Percentiles rank a stretch among this genome's conserved stretches.
phyloP scores from a whole-genome alignment of 2,797 vertebrate genomes.

The Oreonectes daqikongensis region DNA sequence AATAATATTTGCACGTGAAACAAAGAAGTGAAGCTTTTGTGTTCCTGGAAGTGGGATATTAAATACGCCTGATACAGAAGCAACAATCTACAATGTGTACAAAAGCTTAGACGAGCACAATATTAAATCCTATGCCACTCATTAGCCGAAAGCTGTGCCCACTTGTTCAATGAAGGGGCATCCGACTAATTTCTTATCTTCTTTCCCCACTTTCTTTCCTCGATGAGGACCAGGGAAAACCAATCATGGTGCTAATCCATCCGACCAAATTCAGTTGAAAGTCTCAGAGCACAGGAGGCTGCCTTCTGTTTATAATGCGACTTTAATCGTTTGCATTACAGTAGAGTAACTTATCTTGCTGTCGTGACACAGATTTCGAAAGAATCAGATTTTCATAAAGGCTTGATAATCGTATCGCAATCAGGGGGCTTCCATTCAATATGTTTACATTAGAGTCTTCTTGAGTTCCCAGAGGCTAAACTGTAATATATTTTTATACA shows the following conservation, averaged over 20 bases:
- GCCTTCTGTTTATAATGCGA: conserved; percentile 60
- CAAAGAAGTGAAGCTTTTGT: conserved; percentile 6
- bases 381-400: conserved; percentile 48
- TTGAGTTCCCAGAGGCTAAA: neutral
- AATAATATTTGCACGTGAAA: conserved; percentile 20
- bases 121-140: conserved; percentile 21
- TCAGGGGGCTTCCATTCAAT: conserved; percentile 11
- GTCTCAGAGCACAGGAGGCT: conserved; percentile 45
- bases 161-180: conserved; percentile 7
- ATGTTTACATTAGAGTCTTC: conserved; percentile 5
- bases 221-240: conserved; percentile 29
- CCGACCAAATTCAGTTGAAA: conserved; percentile 55
- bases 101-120: conserved; percentile 27
- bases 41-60: conserved; percentile 1
- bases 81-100: conserved; percentile 8
- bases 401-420: conserved; percentile 41
- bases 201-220: conserved; percentile 24
- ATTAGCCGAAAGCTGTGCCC: conserved; percentile 21
- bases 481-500: neutral
- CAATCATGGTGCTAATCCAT: conserved; percentile 49
- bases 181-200: conserved; percentile 34
- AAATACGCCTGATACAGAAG: conserved; percentile 24
- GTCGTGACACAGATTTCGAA: conserved; percentile 40
- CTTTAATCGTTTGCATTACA: conserved; percentile 64
- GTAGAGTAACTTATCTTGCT: conserved; percentile 65